Percentiles rank a stretch among this genome's conserved stretches.
phyloP scores from a whole-genome alignment of 2,797 vertebrate genomes.

The Ctenopoma multispine region DNA sequence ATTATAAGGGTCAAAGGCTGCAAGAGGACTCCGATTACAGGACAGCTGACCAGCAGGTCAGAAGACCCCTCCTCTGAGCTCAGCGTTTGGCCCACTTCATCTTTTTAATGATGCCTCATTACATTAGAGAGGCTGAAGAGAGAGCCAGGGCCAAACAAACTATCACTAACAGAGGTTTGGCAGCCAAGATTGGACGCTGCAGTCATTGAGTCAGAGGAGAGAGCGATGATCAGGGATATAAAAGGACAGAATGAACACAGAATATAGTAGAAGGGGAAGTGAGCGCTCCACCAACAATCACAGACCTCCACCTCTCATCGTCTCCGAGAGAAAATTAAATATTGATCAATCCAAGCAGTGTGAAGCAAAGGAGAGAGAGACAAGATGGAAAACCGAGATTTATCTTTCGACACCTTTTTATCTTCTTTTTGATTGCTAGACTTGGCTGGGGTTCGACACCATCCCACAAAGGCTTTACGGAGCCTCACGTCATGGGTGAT shows the following conservation, averaged over 20 bases:
- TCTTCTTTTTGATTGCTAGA: conserved; percentile 47
- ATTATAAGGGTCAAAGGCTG: conserved; percentile 76
- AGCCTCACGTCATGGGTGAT: conserved; percentile 45
- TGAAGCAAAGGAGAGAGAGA: conserved; percentile 80
- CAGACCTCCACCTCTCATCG: conserved; percentile 69
- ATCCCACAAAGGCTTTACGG: conserved; percentile 32
- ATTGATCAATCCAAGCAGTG: conserved; percentile 88
- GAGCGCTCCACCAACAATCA: conserved; percentile 55
- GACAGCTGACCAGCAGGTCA: conserved; percentile 65
- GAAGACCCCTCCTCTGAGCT: conserved; percentile 71
- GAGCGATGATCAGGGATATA: conserved; percentile 5
- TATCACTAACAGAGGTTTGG: conserved; percentile 18
- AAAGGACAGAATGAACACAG: conserved; percentile 56
- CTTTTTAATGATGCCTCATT: conserved; percentile 79
- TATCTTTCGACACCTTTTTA: conserved; percentile 50
- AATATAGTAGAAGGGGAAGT: conserved; percentile 24
- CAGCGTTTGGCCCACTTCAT: conserved; percentile 67
- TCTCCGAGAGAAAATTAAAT: conserved; percentile 92
- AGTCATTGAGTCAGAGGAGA: conserved; percentile 37
- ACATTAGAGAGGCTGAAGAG: conserved; percentile 69
- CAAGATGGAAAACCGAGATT: conserved; percentile 58
- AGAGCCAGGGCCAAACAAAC: conserved; percentile 44
- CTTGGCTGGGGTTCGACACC: not conserved
- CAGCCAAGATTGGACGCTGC: conserved; percentile 35
- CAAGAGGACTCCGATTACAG: conserved; percentile 71